Conservation (phyloP, 1,140 invertebrate species). For the Drosophila cardini region DNA sequence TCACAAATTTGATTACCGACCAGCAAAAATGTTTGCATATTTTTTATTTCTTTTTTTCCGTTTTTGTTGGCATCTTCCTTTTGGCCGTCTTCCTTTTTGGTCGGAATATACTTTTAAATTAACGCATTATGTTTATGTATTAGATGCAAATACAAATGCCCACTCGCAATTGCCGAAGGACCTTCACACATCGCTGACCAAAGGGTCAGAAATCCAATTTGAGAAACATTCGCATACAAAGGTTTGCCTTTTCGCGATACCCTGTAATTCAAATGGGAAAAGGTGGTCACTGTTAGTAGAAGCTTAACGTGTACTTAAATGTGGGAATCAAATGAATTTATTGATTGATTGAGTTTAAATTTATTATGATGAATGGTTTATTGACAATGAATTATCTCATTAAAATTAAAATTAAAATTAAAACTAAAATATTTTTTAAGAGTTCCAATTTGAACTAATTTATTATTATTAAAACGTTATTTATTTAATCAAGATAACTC, state of each 20-base stretch:
- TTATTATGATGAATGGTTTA: too few relatives aligned
- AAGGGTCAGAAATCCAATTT: constrained; percentile 83
- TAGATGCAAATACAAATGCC: constrained; percentile 78
- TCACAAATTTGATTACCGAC: constrained; percentile 80
- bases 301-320: not conserved
- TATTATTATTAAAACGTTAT: too few relatives aligned
- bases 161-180: constrained; percentile 61
- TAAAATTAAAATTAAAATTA: too few relatives aligned
- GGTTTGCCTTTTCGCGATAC: constrained; percentile 21
- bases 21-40: constrained; percentile 70
- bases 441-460: too few relatives aligned
- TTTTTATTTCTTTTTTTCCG: constrained; percentile 20
- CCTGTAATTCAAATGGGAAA: not conserved
- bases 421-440: too few relatives aligned
- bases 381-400: too few relatives aligned
- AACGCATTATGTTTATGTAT: constrained; percentile 84
- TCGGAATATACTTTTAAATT: constrained; percentile 71
- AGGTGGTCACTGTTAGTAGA: not conserved
- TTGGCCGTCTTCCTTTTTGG: constrained; percentile 34
- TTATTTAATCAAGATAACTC: too few relatives aligned
- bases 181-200: constrained; percentile 81
- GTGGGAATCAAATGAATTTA: too few relatives aligned
- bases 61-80: constrained; percentile 24
- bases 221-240: constrained; percentile 52
- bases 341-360: too few relatives aligned